A percentile compares a stretch with the other conserved stretches of the same genome.
Conservation (phyloP, 2,113 vertebrate species). For the Aplodontia rufa region DNA sequence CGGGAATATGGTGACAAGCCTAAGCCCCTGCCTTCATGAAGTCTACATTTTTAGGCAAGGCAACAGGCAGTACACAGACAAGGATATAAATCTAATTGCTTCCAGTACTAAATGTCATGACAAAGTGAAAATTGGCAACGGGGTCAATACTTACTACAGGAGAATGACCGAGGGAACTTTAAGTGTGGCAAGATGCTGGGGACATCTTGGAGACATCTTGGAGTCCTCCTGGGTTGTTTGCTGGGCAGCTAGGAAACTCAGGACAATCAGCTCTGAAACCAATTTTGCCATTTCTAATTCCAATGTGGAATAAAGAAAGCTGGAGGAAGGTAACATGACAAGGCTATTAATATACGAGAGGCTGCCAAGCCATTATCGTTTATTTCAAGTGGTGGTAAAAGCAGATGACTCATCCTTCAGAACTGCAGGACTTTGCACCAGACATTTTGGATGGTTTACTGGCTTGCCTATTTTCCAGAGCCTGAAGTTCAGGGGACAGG, state of each 20-base stretch:
- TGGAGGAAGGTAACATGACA: constrained; percentile 65
- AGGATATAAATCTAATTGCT: neutral
- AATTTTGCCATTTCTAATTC: constrained; percentile 47
- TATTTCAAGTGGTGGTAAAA: constrained; percentile 49
- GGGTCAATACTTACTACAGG: neutral
- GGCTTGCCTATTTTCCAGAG: neutral
- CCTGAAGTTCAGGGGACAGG: neutral
- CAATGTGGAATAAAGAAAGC: constrained; percentile 54
- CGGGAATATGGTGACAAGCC: neutral
- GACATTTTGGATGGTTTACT: constrained; percentile 23
- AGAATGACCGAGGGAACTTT: neutral
- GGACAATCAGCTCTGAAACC: neutral
- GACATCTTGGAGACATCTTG: neutral
- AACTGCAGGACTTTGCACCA: constrained; percentile 46
- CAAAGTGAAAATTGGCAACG: neutral
- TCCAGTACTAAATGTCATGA: neutral
- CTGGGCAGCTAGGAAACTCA: neutral
- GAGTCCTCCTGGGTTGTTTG: neutral
- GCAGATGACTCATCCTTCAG: constrained; percentile 44
- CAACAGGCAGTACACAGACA: neutral
- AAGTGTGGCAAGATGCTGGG: neutral
- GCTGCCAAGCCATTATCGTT: constrained; percentile 55
- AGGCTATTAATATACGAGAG: constrained; percentile 60
- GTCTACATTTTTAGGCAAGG: neutral
- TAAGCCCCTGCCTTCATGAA: neutral